Evolutionary conservation across 2,113 vertebrate genomes (phyloP).

Genomic region (Pardalotus punctatus): DNA sequence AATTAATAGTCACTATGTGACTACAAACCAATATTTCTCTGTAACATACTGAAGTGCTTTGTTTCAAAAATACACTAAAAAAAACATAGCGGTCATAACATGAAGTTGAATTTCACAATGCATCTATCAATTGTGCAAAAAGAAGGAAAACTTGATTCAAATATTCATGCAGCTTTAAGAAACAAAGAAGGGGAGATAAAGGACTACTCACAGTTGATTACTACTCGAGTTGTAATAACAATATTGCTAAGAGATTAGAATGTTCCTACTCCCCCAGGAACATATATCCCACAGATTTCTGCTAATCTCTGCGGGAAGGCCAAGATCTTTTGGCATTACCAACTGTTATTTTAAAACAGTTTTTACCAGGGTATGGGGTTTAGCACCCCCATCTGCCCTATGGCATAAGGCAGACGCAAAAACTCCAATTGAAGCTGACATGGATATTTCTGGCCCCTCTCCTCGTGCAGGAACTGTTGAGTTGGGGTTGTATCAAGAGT

Average conservation of each 20-base stretch:
- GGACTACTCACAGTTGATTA: not conserved
- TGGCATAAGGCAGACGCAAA: not conserved
- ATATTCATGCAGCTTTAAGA: not conserved
- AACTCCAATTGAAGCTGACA: not conserved
- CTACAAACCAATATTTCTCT: not conserved
- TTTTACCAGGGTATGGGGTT: not conserved
- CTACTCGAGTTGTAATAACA: not conserved
- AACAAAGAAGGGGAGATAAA: not conserved
- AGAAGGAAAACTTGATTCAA: not conserved
- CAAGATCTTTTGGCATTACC: not conserved
- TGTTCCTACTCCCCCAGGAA: not conserved
- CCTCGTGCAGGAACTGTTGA: not conserved
- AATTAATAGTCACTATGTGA: not conserved
- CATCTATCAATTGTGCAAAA: not conserved
- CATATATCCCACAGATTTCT: not conserved
- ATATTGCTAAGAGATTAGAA: not conserved
- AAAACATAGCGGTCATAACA: not conserved
- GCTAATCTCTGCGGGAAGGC: not conserved
- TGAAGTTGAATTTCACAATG: not conserved
- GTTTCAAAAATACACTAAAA: not conserved
- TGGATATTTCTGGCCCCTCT: not conserved
- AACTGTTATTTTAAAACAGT: not conserved
- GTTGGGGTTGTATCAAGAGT: not conserved
- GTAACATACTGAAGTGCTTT: not conserved
- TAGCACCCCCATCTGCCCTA: not conserved